phyloP scores from a whole-genome alignment of 2,888 invertebrate genomes.

The Eupithecia insigniata region DNA sequence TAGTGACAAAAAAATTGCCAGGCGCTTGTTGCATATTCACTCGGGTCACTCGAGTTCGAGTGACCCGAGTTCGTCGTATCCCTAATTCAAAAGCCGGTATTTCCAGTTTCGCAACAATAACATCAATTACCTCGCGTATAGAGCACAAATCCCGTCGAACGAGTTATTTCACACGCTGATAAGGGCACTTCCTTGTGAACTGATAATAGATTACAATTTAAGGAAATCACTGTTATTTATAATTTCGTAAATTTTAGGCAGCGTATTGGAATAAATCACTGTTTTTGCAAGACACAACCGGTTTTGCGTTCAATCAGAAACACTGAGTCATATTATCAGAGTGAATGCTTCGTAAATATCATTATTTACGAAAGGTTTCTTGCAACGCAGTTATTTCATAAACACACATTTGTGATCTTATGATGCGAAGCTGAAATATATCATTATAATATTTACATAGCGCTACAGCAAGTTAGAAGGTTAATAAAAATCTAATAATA shows the following conservation, averaged over 20 bases:
- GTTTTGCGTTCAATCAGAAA: neutral
- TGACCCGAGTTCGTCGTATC: neutral
- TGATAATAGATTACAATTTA: neutral
- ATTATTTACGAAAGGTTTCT: neutral
- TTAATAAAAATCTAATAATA: too few relatives aligned
- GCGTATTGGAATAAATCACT: neutral
- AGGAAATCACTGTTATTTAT: neutral
- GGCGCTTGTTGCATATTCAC: neutral
- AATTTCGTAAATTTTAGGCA: neutral
- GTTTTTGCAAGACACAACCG: neutral
- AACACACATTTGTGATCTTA: neutral
- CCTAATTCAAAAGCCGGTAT: neutral
- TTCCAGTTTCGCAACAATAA: slow-evolving; percentile 14
- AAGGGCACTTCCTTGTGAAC: slow-evolving; percentile 10
- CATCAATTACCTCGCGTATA: slow-evolving; percentile 19
- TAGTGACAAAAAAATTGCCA: neutral
- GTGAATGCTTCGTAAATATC: neutral
- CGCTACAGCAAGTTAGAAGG: too few relatives aligned
- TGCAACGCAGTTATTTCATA: neutral
- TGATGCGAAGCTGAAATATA: neutral
- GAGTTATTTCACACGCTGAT: slow-evolving; percentile 30
- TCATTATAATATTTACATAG: neutral
- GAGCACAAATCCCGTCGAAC: slow-evolving; percentile 14
- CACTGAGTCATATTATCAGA: neutral
- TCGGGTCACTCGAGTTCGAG: neutral